Percentiles rank a stretch among this genome's conserved stretches.
phyloP scores from a whole-genome alignment of 2,888 invertebrate genomes.

The Nebria brevicollis region DNA sequence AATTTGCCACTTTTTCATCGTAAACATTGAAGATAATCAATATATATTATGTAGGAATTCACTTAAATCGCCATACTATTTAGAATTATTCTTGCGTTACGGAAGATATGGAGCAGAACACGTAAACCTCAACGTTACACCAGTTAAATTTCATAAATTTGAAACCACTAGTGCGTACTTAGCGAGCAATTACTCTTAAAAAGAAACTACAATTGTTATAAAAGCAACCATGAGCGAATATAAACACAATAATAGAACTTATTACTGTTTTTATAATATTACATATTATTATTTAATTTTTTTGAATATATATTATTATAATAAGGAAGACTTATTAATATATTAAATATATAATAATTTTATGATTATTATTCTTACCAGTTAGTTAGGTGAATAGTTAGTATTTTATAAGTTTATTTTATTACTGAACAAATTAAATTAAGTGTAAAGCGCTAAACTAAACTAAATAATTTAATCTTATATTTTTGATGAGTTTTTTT shows the following conservation, averaged over 20 bases:
- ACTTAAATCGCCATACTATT: background rate
- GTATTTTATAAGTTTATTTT: background rate
- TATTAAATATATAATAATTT: no score
- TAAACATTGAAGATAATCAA: background rate
- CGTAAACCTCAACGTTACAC: background rate
- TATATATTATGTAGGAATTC: background rate
- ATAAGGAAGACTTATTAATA: no score
- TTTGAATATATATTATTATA: background rate
- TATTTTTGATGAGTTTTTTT: no score
- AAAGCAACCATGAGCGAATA: background rate
- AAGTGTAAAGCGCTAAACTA: no score
- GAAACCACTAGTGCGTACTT: background rate
- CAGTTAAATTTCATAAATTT: slow-evolving; percentile 1
- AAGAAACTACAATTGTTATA: background rate
- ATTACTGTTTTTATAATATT: background rate
- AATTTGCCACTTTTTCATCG: background rate
- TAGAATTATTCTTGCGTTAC: background rate
- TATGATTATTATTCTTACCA: no score
- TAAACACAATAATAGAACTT: background rate
- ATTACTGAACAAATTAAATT: background rate
- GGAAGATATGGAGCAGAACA: background rate
- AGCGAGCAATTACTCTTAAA: background rate
- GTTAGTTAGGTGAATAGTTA: no score
- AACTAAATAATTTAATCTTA: no score
- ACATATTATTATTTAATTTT: background rate